These are phyloP conservation scores for Semotilus atromaculatus DNA, from an alignment of 2,797 vertebrate species.

Conservation along the genomic window DNA sequence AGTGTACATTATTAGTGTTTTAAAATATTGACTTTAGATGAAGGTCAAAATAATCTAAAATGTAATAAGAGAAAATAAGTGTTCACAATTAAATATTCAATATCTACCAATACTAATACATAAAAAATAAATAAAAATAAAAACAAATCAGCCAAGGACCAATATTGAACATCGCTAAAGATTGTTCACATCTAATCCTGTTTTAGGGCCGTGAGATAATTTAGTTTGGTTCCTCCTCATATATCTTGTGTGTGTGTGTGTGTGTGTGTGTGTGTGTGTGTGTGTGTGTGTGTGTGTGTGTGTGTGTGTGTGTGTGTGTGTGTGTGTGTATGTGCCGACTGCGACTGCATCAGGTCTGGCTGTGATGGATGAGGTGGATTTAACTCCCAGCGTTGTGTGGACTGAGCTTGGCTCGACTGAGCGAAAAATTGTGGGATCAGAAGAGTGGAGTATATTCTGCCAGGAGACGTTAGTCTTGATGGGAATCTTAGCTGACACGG, in stretches of 20 bases:
- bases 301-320: background rate
- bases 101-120: background rate
- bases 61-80: background rate
- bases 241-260: slow-evolving; percentile 1
- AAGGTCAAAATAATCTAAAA: background rate
- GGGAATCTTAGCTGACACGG: slow-evolving; percentile 48
- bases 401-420: slow-evolving; percentile 39
- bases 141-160: background rate
- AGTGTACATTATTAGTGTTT: background rate
- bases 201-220: slow-evolving; percentile 9
- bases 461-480: slow-evolving; percentile 44
- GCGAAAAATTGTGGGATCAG: slow-evolving; percentile 46
- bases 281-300: background rate
- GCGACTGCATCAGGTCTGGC: slow-evolving; percentile 41
- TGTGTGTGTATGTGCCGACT: background rate
- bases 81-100: background rate
- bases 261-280: no score
- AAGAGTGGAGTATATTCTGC: slow-evolving; percentile 31
- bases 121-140: no score
- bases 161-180: background rate
- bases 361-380: slow-evolving; percentile 48
- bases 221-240: slow-evolving; percentile 19
- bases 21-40: background rate
- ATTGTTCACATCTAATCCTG: background rate
- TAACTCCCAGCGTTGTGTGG: slow-evolving; percentile 18